Evolutionary conservation across 2,888 invertebrate species (phyloP).

Genomic region (Lasioglossum malachurum): DNA sequence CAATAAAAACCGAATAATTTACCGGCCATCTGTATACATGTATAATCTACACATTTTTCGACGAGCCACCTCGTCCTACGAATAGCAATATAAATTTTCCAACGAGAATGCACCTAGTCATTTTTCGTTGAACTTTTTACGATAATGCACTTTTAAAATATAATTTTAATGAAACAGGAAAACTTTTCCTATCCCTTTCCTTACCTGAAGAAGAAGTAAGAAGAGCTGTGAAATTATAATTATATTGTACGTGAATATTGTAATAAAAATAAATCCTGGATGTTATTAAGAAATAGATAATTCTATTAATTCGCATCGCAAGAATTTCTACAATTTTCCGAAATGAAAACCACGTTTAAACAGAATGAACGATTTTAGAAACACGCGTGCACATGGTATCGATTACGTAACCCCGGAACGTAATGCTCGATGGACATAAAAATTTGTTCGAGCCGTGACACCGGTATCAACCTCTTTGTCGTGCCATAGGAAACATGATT

Average conservation of each 20-base stretch:
- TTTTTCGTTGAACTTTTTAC: neutral
- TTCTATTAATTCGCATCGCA: neutral
- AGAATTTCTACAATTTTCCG: neutral
- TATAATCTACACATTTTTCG: neutral
- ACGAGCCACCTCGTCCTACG: neutral
- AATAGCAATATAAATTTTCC: neutral
- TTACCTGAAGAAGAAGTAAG: no score
- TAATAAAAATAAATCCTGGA: neutral
- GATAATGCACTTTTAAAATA: neutral
- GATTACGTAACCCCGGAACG: neutral
- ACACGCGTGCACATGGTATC: neutral
- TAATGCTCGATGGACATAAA: neutral
- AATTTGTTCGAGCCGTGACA: neutral
- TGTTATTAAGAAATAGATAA: neutral
- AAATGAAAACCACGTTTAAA: neutral
- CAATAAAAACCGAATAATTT: neutral
- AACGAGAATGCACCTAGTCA: neutral
- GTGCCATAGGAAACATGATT: slow-evolving; percentile 7
- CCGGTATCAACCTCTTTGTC: neutral
- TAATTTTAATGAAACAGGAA: neutral
- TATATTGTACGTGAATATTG: neutral
- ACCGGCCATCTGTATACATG: neutral
- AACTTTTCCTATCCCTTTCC: neutral
- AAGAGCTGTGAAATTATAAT: no score
- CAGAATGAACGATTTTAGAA: neutral